Percentiles rank a stretch among this genome's conserved stretches.
Conservation (phyloP, 2,113 vertebrate species). For the Callorhinus ursinus region DNA sequence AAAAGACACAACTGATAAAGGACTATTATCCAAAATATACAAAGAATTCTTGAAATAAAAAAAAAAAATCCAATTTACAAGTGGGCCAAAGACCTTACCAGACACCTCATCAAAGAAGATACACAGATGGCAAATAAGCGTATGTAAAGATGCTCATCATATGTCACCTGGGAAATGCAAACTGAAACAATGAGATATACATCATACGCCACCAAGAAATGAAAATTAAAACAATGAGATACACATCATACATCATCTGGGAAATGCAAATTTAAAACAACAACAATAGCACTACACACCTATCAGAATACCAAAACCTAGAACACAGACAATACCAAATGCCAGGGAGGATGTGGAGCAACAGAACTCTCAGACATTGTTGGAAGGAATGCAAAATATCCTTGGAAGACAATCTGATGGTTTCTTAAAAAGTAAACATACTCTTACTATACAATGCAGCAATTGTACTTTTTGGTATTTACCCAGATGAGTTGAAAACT, state of each 20-base stretch:
- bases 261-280: neutral
- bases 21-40: neutral
- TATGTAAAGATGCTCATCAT: neutral
- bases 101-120: neutral
- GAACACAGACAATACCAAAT: neutral
- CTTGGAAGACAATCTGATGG: neutral
- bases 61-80: neutral
- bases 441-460: neutral
- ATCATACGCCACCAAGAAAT: too few relatives aligned
- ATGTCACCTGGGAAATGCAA: neutral
- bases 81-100: neutral
- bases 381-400: neutral
- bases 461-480: neutral
- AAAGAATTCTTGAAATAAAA: neutral
- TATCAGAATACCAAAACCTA: neutral
- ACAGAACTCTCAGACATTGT: neutral
- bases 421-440: neutral
- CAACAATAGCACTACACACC: neutral
- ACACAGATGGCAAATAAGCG: neutral
- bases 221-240: too few relatives aligned
- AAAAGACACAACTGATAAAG: neutral
- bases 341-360: neutral
- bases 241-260: too few relatives aligned
- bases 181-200: neutral
- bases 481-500: neutral